Percentiles rank a stretch among this genome's conserved stretches.
phyloP scores from a whole-genome alignment of 2,113 vertebrate genomes.

The Oenanthe oenanthe region DNA sequence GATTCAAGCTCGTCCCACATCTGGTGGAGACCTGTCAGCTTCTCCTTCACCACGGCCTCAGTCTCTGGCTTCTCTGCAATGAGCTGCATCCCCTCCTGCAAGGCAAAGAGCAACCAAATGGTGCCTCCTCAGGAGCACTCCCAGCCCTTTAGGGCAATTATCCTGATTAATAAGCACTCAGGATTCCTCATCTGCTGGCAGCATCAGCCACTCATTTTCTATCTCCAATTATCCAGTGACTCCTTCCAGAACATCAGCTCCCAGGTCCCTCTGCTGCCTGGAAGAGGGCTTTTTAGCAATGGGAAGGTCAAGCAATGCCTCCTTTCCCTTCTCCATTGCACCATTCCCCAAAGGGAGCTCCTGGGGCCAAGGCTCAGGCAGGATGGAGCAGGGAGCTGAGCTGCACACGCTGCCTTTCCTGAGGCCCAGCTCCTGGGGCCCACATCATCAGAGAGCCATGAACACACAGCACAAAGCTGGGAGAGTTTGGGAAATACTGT shows the following conservation, averaged over 20 bases:
- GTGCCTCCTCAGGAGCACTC: background rate
- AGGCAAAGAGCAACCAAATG: conserved; percentile 40
- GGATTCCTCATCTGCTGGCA: conserved; percentile 3
- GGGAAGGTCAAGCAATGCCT: background rate
- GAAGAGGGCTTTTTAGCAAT: background rate
- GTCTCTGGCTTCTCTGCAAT: conserved; percentile 96
- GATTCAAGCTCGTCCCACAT: conserved; percentile 95
- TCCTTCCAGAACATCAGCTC: conserved; percentile 34
- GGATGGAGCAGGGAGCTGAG: background rate
- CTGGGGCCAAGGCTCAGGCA: background rate
- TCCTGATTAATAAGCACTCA: conserved; percentile 27
- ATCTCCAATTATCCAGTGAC: background rate
- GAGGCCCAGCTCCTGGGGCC: background rate
- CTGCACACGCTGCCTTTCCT: background rate
- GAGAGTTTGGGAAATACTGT: background rate
- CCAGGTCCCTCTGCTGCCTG: background rate
- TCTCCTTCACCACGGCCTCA: conserved; percentile 87
- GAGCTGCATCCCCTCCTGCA: conserved; percentile 89
- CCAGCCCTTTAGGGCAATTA: background rate
- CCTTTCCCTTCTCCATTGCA: background rate
- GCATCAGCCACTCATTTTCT: conserved; percentile 3
- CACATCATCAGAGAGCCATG: background rate
- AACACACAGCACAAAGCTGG: background rate
- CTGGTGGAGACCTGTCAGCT: conserved; percentile 83
- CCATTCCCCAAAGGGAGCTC: background rate